phyloP scores from a whole-genome alignment of 2,113 vertebrate genomes.

The Microtus richardsoni region DNA sequence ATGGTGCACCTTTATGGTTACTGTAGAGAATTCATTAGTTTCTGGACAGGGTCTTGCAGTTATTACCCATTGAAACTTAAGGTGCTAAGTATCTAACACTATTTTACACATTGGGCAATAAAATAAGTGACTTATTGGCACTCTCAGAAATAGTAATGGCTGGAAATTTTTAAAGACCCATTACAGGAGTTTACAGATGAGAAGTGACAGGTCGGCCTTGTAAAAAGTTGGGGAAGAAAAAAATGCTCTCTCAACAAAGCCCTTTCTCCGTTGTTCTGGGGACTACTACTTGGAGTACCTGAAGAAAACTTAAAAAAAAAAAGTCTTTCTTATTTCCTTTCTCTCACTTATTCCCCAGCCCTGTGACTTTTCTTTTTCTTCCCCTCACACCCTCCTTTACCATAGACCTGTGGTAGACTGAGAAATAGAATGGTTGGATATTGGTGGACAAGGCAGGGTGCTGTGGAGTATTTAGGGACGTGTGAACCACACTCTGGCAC shows the following conservation, averaged over 20 bases:
- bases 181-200: not conserved
- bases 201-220: not conserved
- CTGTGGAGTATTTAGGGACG: not conserved
- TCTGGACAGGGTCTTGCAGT: not conserved
- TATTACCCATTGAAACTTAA: not conserved
- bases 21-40: constrained; percentile 7
- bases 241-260: not conserved
- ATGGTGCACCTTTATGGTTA: not conserved
- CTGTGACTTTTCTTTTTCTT: not conserved
- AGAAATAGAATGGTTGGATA: constrained; percentile 3
- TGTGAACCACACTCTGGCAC: not conserved
- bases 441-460: not conserved
- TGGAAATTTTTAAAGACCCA: not conserved
- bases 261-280: not conserved
- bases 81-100: not conserved
- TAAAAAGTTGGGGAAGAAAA: not conserved
- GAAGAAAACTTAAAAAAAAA: too few species aligned
- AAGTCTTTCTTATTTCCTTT: too few species aligned
- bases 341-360: rapidly evolving
- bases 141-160: not conserved
- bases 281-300: not conserved
- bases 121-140: not conserved
- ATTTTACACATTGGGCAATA: not conserved
- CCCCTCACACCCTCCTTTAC: not conserved
- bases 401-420: not conserved